Base-by-base conservation (phyloP, 2,888 invertebrate species). In the Drosophila macrothrix region DNA sequence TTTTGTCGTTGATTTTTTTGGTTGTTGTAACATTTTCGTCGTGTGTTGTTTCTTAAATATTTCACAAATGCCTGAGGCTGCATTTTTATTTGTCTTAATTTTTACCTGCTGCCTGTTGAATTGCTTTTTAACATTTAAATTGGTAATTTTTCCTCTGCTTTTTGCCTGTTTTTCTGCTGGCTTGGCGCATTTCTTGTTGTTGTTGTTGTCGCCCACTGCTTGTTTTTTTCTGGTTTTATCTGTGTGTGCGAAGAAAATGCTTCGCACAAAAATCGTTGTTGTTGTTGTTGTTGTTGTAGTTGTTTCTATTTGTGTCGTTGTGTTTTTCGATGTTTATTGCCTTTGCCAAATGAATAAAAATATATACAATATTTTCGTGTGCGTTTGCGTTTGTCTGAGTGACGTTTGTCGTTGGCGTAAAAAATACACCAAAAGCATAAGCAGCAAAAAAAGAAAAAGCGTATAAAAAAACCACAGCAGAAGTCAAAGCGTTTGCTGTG, bases 341-440 rank as follows among this genome's bases (percentile, higher is more conserved):
- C 71, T 90, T 90, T 90, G 91, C 91, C 88, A 91, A 86, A 82
- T 76, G 79, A 89, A 85, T 89, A 89, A 84, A 90, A 89, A 90
- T 90, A 88, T 90, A 88, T 78, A 85, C 72, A 87, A 90, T 78
- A 80, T 83, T 80, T 84, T 82, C 73, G 73, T 66, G 55, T 71
- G 65, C 62, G 52, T 65, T 69, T 73, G 65, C 62, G 78, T 29
- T 25, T 37, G 37, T 46, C 59, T 52, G 62, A 62, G 69, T 78
- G 78, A 59, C 67, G 58, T 50, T 68, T 74, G 90, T 76, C 84
- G 87, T 86, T 88, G 84, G 84, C 84, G 82, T 76, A 81, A 81
- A 71, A 84, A 77, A 63, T 50, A 77, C 54, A 43, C 58, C 65
- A 53, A 62, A 53, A 53, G 52, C 41, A 71, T 63, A 53, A 74